Percentiles rank a stretch among this genome's conserved stretches.
Evolutionary conservation across 2,888 invertebrate species (phyloP).

Genomic region (Heliconius cydno): DNA sequence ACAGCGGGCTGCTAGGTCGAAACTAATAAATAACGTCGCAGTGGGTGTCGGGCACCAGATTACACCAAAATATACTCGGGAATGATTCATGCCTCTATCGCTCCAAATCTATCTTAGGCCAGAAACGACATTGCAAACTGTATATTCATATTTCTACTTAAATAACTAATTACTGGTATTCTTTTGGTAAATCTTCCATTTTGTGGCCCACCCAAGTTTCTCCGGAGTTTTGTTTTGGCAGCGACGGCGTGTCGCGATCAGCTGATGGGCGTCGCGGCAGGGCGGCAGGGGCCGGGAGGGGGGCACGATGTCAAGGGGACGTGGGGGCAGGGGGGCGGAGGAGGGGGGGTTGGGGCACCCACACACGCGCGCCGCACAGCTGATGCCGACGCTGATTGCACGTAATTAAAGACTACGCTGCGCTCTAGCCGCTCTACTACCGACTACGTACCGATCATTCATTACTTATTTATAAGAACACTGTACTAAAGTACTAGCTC

Average conservation of each 20-base stretch:
- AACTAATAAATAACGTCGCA: slow-evolving; percentile 45
- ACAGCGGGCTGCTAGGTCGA: slow-evolving; percentile 42
- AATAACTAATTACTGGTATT: not conserved
- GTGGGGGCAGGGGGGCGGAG: slow-evolving; percentile 45
- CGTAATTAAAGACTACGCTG: slow-evolving; percentile 42
- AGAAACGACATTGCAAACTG: not conserved
- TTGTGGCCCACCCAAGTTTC: slow-evolving; percentile 30
- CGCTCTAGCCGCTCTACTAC: slow-evolving; percentile 9
- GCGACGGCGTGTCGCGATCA: slow-evolving; percentile 64
- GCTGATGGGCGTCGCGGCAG: slow-evolving; percentile 70
- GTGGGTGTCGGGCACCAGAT: slow-evolving; percentile 36
- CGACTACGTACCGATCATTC: slow-evolving; percentile 18
- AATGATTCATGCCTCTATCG: slow-evolving; percentile 25
- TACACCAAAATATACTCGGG: slow-evolving; percentile 25
- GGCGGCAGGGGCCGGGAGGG: slow-evolving; percentile 48
- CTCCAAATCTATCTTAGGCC: slow-evolving; percentile 9
- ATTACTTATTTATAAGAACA: slow-evolving; percentile 19
- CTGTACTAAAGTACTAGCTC: not conserved
- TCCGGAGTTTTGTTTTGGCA: slow-evolving; percentile 45
- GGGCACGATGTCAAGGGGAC: slow-evolving; percentile 35
- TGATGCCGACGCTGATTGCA: slow-evolving; percentile 39
- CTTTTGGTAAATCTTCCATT: slow-evolving; percentile 5
- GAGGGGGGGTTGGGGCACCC: slow-evolving; percentile 48
- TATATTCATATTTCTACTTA: not conserved
- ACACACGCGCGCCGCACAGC: slow-evolving; percentile 43